phyloP scores from a whole-genome alignment of 2,113 vertebrate species.

The Etheostoma cragini region DNA sequence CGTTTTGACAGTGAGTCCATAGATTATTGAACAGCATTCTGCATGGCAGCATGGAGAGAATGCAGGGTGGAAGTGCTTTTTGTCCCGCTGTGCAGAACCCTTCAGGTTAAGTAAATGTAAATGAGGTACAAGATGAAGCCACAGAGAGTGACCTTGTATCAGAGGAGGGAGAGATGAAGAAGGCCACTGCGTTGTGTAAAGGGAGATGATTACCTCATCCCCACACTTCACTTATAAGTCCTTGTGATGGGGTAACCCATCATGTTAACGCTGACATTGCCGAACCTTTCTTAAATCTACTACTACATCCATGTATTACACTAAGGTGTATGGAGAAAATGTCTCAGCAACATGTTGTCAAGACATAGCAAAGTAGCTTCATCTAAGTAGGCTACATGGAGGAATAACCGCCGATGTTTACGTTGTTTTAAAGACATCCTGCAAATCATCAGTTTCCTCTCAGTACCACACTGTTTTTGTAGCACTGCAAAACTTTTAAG shows the following conservation, averaged over 20 bases:
- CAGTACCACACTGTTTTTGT: background rate
- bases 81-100: slow-evolving; percentile 57
- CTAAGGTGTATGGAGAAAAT: background rate
- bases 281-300: slow-evolving; percentile 2
- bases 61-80: slow-evolving; percentile 33
- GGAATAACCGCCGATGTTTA: background rate
- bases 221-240: slow-evolving; percentile 13
- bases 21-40: slow-evolving; percentile 43
- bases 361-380: background rate
- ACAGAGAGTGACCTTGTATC: slow-evolving; percentile 58
- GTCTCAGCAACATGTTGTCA: background rate
- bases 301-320: background rate
- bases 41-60: background rate
- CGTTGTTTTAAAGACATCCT: background rate
- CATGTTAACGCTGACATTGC: slow-evolving; percentile 28
- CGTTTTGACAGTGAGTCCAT: slow-evolving; percentile 26
- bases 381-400: background rate
- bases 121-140: slow-evolving; percentile 57
- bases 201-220: slow-evolving; percentile 18
- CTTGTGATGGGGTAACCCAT: slow-evolving; percentile 15
- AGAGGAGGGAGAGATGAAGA: slow-evolving; percentile 18
- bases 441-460: background rate
- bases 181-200: slow-evolving; percentile 7
- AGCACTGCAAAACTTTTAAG: background rate
- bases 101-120: slow-evolving; percentile 60